These are phyloP conservation scores for Nebria brevicollis DNA, from an alignment of 2,888 invertebrate species.

Conservation along the genomic window DNA sequence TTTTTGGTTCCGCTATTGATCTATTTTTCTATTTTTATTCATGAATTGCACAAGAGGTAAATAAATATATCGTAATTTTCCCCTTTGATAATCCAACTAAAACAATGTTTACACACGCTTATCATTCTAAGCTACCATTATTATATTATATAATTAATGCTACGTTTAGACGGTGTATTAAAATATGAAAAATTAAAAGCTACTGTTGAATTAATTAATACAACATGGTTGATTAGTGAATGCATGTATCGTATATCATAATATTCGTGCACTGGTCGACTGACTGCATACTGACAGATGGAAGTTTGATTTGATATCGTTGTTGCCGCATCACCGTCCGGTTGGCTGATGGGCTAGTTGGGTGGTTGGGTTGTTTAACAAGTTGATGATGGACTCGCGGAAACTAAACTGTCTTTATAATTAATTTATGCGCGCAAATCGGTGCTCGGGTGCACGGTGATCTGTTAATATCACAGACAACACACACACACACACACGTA, in stretches of 20 bases:
- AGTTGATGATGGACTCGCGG: slow-evolving; percentile 39
- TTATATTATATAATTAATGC: too few species aligned
- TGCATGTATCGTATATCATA: not conserved
- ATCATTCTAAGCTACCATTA: too few species aligned
- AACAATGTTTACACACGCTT: too few species aligned
- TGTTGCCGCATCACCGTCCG: not conserved
- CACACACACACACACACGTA: not conserved
- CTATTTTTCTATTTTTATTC: not conserved
- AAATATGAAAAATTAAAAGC: not conserved
- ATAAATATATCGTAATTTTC: not conserved
- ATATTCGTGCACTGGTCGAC: not conserved
- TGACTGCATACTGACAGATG: slow-evolving; percentile 34
- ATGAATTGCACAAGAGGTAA: not conserved
- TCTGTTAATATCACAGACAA: slow-evolving; percentile 56
- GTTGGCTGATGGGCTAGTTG: not conserved
- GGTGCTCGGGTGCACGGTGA: slow-evolving; percentile 55
- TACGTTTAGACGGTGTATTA: not conserved
- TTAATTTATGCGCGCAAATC: slow-evolving; percentile 58
- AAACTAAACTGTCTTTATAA: slow-evolving; percentile 51
- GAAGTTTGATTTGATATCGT: slow-evolving; percentile 44
- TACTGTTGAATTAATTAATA: not conserved
- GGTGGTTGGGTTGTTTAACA: slow-evolving; percentile 16
- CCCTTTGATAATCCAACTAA: too few species aligned
- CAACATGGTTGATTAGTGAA: not conserved
- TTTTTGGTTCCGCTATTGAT: not conserved